phyloP scores from a whole-genome alignment of 2,888 invertebrate species.

The Himalopsyche kuldschensis region DNA sequence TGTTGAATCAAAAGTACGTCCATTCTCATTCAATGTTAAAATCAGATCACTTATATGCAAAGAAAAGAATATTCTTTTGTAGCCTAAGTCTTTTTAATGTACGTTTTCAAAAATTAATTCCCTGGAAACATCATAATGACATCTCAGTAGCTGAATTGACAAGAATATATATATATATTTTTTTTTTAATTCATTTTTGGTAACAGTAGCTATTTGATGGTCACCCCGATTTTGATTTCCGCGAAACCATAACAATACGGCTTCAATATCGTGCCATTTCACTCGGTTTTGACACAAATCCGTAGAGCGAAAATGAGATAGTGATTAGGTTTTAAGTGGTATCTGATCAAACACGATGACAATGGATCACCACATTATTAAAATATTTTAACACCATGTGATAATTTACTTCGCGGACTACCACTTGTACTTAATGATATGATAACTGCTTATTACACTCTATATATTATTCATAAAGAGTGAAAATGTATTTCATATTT shows the following conservation, averaged over 20 bases:
- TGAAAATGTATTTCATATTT: no score
- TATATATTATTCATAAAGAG: no score
- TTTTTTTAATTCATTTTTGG: no score
- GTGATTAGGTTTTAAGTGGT: neutral
- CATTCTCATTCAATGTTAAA: no score
- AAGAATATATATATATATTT: no score
- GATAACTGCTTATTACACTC: neutral
- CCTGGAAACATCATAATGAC: no score
- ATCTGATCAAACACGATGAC: neutral
- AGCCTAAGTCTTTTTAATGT: no score
- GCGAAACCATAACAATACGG: neutral
- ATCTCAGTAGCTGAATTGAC: no score
- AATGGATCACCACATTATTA: neutral
- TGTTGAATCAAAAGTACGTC: no score
- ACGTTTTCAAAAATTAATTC: no score
- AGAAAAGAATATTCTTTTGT: no score
- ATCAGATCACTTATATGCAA: no score
- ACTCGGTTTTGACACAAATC: neutral
- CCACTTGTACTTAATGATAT: neutral
- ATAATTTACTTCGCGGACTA: neutral
- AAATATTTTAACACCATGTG: neutral
- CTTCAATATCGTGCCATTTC: neutral
- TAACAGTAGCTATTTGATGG: neutral
- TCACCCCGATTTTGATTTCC: neutral
- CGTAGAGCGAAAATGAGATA: neutral